Evolutionary conservation across 2,797 vertebrate species (phyloP), one percentile per base, ranked within the genome.

Genomic region (Momotus momota): DNA sequence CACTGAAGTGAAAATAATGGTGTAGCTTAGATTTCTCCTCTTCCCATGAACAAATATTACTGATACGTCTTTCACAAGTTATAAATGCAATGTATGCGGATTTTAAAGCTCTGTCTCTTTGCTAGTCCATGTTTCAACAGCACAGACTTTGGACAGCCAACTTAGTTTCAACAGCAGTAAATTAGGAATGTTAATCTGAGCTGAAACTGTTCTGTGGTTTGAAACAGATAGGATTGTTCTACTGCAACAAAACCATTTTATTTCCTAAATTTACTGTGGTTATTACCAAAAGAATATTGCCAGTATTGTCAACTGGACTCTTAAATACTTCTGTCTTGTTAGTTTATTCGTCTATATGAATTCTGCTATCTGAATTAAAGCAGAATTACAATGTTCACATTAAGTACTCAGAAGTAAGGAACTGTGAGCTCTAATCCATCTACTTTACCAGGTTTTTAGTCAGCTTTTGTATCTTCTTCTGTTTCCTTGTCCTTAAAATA

Each of bases 21-120:
- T 40, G 10, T 45, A 64, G 31, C 15, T 87, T 49, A 71, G 33
- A 35, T 61, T 90, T 77, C 55, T 70, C 33, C 14, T 73, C 4
- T 73, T 80, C 29, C 26, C 12, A 33, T 26, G 23, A 58, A 41
- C 1, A 3, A 74, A 7, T 57, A 58, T 48, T 62, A 38, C 19
- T 43, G 43, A 33, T n/a, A 45, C 13, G 51, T 46, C 23, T 82
- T 69, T 81, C 78, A 71, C 3, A 41, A 62, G n/a, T n/a, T 5
- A 1, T 40, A 85, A 57, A 54, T 78, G 57, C 35, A 52, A 26
- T 38, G 3, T 54, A 15, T 0, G 0, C 26, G 25, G 12, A 40
- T 41, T 69, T 86, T 72, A 85, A 41, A 88, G 21, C 18, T 70
- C 40, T 51, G 26, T 33, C 49, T 67, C 29, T 90, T 83, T 61